phyloP scores from a whole-genome alignment of 2,888 invertebrate genomes.

The Agrilus mali region DNA sequence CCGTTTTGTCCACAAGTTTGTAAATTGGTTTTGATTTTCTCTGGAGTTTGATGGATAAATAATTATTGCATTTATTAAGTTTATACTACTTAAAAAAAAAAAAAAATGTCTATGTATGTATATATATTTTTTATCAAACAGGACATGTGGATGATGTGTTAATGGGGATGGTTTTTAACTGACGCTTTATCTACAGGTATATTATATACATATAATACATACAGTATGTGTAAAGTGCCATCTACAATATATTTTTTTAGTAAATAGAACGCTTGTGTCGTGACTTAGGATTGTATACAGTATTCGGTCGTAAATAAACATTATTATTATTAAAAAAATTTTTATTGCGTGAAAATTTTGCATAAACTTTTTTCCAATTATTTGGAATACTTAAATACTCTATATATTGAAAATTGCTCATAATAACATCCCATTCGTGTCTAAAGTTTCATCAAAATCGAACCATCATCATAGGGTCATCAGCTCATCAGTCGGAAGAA shows the following conservation, averaged over 20 bases:
- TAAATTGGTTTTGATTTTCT: too few relatives aligned
- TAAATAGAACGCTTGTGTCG: conserved; percentile 37
- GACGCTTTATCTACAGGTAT: conserved; percentile 12
- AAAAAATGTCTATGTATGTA: conserved; percentile 3
- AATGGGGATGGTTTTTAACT: conserved; percentile 11
- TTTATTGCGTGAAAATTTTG: too few relatives aligned
- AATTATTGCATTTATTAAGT: neutral
- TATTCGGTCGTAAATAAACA: conserved; percentile 36
- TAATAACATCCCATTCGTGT: too few relatives aligned
- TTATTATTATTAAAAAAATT: conserved; percentile 25
- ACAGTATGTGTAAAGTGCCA: conserved; percentile 35
- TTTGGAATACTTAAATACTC: too few relatives aligned
- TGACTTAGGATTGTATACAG: conserved; percentile 38
- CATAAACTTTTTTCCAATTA: too few relatives aligned
- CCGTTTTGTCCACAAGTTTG: too few relatives aligned
- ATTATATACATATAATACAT: conserved; percentile 21
- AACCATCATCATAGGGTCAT: too few relatives aligned
- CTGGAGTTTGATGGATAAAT: too few relatives aligned
- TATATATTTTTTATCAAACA: conserved; percentile 5
- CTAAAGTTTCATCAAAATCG: too few relatives aligned
- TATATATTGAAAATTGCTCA: too few relatives aligned
- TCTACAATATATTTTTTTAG: conserved; percentile 38
- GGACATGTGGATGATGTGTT: conserved; percentile 3
- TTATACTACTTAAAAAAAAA: neutral
- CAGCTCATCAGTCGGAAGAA: too few relatives aligned